phyloP scores from a whole-genome alignment of 1,140 invertebrate genomes.

The Bathynomus jamesi region DNA sequence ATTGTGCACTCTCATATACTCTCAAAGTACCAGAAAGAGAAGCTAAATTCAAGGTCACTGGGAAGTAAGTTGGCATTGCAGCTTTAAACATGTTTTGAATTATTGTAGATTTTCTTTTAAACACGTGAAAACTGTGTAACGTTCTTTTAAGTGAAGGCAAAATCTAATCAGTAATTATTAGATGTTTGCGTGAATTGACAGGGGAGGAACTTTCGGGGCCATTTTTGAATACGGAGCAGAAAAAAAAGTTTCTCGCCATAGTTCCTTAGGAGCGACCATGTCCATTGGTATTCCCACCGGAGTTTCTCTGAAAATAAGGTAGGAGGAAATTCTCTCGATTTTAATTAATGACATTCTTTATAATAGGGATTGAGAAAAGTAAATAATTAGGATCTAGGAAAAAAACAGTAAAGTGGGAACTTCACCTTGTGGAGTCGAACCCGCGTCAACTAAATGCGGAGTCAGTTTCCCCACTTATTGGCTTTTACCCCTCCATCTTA shows the following conservation, averaged over 20 bases:
- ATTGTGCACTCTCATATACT: conserved; percentile 62
- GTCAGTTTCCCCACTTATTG: too few relatives aligned
- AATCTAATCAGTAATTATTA: too few relatives aligned
- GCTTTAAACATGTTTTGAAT: neutral
- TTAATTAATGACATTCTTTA: too few relatives aligned
- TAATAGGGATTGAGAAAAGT: too few relatives aligned
- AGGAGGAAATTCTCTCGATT: too few relatives aligned
- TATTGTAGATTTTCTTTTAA: neutral
- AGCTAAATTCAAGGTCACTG: conserved; percentile 60
- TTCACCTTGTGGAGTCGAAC: too few relatives aligned
- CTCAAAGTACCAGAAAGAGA: conserved; percentile 52
- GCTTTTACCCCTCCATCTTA: too few relatives aligned
- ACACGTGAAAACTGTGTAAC: neutral
- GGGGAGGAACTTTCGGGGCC: conserved; percentile 75
- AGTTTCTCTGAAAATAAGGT: conserved; percentile 82
- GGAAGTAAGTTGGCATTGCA: conserved; percentile 60
- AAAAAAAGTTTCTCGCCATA: conserved; percentile 85
- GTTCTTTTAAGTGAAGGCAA: conserved; percentile 25
- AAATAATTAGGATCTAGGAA: too few relatives aligned
- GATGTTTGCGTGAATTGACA: too few relatives aligned
- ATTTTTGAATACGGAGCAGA: conserved; percentile 83
- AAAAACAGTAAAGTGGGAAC: too few relatives aligned
- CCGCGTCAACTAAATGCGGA: too few relatives aligned
- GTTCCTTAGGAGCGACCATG: conserved; percentile 73
- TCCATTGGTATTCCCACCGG: conserved; percentile 74